phyloP scores from a whole-genome alignment of 1,140 invertebrate species.

The Rhizoglyphus robini region DNA sequence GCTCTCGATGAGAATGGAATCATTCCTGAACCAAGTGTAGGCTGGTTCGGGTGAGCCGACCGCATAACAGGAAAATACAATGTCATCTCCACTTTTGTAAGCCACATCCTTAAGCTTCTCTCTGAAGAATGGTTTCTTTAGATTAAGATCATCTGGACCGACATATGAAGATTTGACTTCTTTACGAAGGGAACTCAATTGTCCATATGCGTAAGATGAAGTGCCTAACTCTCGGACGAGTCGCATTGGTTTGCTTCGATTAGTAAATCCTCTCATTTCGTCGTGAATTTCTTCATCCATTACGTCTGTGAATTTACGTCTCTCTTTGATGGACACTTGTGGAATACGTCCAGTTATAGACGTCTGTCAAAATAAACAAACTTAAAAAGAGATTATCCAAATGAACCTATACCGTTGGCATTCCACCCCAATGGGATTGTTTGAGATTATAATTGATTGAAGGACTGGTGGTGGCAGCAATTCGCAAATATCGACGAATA shows the following conservation, averaged over 20 bases:
- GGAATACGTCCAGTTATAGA: slow-evolving; percentile 7
- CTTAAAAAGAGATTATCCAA: not conserved
- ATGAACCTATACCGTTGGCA: slow-evolving; percentile 18
- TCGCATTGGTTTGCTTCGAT: slow-evolving; percentile 35
- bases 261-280: slow-evolving; percentile 60
- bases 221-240: slow-evolving; percentile 59
- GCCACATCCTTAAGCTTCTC: slow-evolving; percentile 47
- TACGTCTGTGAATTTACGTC: slow-evolving; percentile 76
- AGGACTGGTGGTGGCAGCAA: slow-evolving; percentile 52
- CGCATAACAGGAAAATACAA: slow-evolving; percentile 48
- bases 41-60: slow-evolving; percentile 74
- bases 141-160: not conserved
- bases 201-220: slow-evolving; percentile 27
- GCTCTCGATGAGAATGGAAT: slow-evolving; percentile 63
- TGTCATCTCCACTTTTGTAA: slow-evolving; percentile 45
- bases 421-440: slow-evolving; percentile 30
- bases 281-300: slow-evolving; percentile 94
- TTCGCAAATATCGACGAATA: slow-evolving; percentile 78
- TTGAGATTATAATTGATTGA: slow-evolving; percentile 33
- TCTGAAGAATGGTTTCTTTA: slow-evolving; percentile 36
- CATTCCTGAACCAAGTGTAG: slow-evolving; percentile 91
- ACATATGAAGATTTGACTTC: slow-evolving; percentile 20
- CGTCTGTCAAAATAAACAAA: not conserved
- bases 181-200: slow-evolving; percentile 25
- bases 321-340: slow-evolving; percentile 69